A percentile compares a stretch with the other conserved stretches of the same genome.
These are phyloP conservation scores for Acrocephalus scirpaceus DNA, from an alignment of 2,797 vertebrate genomes.

Conservation along the genomic window DNA sequence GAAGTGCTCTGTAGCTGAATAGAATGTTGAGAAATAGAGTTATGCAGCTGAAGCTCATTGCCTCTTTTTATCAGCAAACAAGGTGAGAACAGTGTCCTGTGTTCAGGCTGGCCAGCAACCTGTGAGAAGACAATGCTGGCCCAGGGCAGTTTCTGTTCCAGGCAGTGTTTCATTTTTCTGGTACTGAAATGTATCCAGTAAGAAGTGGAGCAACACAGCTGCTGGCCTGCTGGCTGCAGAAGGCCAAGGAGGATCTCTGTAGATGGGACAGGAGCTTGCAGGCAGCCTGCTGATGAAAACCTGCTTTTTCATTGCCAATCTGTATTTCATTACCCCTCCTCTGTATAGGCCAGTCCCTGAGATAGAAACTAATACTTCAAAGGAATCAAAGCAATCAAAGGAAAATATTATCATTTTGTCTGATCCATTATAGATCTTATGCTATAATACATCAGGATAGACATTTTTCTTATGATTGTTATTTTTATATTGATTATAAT, in stretches of 20 bases:
- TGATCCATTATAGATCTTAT: conserved; percentile 32
- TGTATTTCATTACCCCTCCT: background rate
- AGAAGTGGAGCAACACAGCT: background rate
- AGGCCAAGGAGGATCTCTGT: background rate
- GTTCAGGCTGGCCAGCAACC: background rate
- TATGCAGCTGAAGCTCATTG: background rate
- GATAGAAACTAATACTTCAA: conserved; percentile 6
- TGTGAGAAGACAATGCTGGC: background rate
- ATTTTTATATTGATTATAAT: conserved; percentile 39
- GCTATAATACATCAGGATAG: conserved; percentile 24
- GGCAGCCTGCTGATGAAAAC: background rate
- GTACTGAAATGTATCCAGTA: background rate
- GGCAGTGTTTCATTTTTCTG: background rate
- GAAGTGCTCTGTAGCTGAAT: background rate
- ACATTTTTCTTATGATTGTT: background rate
- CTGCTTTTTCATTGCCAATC: background rate
- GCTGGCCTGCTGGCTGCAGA: background rate
- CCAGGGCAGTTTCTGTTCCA: background rate
- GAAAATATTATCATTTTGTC: background rate
- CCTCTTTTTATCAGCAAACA: background rate
- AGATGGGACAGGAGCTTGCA: background rate
- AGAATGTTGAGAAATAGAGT: background rate
- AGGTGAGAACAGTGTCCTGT: background rate
- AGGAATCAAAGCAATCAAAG: background rate
- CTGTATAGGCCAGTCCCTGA: background rate